Evolutionary conservation across 2,113 vertebrate species (phyloP).

Genomic region (Oreochromis tanganicae): DNA sequence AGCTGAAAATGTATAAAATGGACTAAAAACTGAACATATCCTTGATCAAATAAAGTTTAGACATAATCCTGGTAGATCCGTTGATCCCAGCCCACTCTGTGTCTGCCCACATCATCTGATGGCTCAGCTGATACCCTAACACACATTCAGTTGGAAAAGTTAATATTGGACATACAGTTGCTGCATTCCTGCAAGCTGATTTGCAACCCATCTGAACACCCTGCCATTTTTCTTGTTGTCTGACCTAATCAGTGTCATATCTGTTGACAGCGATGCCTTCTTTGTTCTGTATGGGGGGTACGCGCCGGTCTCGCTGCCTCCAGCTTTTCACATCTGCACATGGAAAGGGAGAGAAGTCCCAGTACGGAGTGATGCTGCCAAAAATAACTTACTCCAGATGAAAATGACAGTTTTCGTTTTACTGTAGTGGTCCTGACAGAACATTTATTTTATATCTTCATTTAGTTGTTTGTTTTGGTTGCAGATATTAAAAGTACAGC

Average conservation of each 20-base stretch:
- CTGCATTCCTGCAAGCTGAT: neutral
- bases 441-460: neutral
- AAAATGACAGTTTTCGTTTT: neutral
- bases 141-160: neutral
- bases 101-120: neutral
- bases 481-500: neutral
- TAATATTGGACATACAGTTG: neutral
- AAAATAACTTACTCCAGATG: neutral
- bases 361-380: neutral
- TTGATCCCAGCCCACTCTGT: neutral
- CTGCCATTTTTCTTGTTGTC: neutral
- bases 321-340: neutral
- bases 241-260: neutral
- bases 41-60: neutral
- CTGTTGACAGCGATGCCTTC: neutral
- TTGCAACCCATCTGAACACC: neutral
- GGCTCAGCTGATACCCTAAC: neutral
- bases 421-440: neutral
- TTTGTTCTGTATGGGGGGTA: neutral
- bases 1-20: neutral
- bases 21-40: neutral
- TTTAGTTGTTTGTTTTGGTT: neutral
- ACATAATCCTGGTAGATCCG: neutral
- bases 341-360: neutral
- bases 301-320: neutral